Base-by-base conservation (phyloP, 2,797 vertebrate genomes). In the Ctenopoma multispine region DNA sequence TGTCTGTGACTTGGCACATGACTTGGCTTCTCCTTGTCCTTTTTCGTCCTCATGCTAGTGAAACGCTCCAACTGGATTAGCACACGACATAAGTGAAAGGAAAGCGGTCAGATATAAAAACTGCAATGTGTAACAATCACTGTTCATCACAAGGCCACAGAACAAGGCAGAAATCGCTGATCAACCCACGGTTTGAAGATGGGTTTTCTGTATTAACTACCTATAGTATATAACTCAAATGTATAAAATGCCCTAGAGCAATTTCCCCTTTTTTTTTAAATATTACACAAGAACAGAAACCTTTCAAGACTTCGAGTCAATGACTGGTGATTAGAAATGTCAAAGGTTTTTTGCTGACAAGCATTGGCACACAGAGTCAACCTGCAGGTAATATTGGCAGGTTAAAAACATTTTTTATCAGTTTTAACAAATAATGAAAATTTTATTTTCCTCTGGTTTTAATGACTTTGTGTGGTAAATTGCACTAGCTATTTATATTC, bases 31-130 rank as follows among this genome's bases (percentile, higher is more conserved):
- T 97, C 96, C 82, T 97, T 97, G 75, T 97, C 96, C 84, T 97
- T 97, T 86, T 97, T 97, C 51, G 91, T 95, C 87, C 96, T 93
- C 88, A 98, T 97, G 80, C 97, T 97, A 77, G 97, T 97, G 89
- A 98, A 96, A 58, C 96, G 94, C 81, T 97, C 97, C 90, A 98
- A 87, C 97, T 98, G 84, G 71, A 78, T 87, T 56, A 70, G 67
- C 21, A 77, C 67, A 77, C 31, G 44, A 66, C 46, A 80, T 1
- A 43, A 17, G 47, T 87, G 56, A 75, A 47, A 83, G 51, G 43
- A 77, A 68, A 77, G 8, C n/a, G 34, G n/a, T 47, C 71, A 23
- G 15, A 9, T 17, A 23, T n/a, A 34, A 61, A 56, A 57, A 41
- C 24, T 27, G 43, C 4, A 49, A 68, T 41, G 18, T 10, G 17